A percentile compares a stretch with the other conserved stretches of the same genome.
Conservation (phyloP, 2,888 invertebrate genomes). For the Apodemia zela region DNA sequence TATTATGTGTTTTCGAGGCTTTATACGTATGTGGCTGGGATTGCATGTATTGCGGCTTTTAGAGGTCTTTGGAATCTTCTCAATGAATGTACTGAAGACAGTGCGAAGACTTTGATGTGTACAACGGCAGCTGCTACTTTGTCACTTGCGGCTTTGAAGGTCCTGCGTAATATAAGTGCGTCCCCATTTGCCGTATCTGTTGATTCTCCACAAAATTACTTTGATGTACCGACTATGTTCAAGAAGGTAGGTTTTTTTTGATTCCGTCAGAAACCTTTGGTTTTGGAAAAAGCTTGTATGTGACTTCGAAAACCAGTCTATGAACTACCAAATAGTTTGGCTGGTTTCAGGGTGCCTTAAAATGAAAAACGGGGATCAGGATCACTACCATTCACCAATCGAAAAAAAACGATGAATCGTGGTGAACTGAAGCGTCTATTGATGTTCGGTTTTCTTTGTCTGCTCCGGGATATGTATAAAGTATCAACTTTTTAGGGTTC, state of each 20-base stretch:
- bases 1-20: slow-evolving; percentile 86
- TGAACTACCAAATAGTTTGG: too few relatives aligned
- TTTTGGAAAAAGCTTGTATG: too few relatives aligned
- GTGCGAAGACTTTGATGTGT: slow-evolving; percentile 79
- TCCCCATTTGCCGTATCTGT: slow-evolving; percentile 89
- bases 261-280: too few relatives aligned
- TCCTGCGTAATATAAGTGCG: slow-evolving; percentile 88
- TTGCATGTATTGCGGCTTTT: slow-evolving; percentile 93
- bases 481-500: too few relatives aligned
- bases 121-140: slow-evolving; percentile 84
- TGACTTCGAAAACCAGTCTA: too few relatives aligned
- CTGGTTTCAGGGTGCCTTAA: too few relatives aligned
- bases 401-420: too few relatives aligned
- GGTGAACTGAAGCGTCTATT: too few relatives aligned
- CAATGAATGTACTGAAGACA: slow-evolving; percentile 85
- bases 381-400: too few relatives aligned
- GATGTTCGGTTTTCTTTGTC: too few relatives aligned
- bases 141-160: slow-evolving; percentile 45
- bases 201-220: slow-evolving; percentile 89
- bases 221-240: slow-evolving; percentile 92
- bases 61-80: slow-evolving; percentile 90
- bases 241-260: slow-evolving; percentile 84
- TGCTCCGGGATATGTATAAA: too few relatives aligned
- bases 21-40: slow-evolving; percentile 88
- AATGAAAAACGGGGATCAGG: too few relatives aligned